A percentile compares a stretch with the other conserved stretches of the same genome.
Conservation (phyloP, 2,797 vertebrate genomes). For the Adrianichthys oophorus region DNA sequence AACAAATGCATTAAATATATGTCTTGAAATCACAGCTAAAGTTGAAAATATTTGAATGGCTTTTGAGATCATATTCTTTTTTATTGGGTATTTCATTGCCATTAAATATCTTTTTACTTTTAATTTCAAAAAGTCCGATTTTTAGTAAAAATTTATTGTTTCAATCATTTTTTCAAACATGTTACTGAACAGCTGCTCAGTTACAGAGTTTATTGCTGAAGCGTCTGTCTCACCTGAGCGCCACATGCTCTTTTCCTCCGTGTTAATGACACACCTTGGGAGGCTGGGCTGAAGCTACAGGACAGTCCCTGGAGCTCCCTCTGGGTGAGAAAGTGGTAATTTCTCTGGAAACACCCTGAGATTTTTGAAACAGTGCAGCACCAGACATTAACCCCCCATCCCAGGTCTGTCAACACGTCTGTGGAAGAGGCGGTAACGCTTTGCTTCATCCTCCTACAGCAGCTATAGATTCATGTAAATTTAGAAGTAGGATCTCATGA, state of each 20-base stretch:
- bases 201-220: conserved; percentile 24
- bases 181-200: conserved; percentile 11
- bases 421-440: conserved; percentile 15
- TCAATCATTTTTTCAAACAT: too few relatives aligned
- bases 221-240: conserved; percentile 9
- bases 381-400: conserved; percentile 23
- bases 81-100: too few relatives aligned
- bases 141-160: too few relatives aligned
- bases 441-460: conserved; percentile 6
- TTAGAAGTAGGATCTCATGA: not conserved
- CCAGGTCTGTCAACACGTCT: conserved; percentile 18
- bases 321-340: conserved; percentile 68
- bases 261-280: conserved; percentile 74
- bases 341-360: conserved; percentile 53
- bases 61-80: too few relatives aligned
- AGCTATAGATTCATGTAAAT: conserved; percentile 15
- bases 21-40: too few relatives aligned
- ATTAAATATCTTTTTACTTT: too few relatives aligned
- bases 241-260: conserved; percentile 19
- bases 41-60: too few relatives aligned
- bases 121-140: too few relatives aligned
- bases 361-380: conserved; percentile 25
- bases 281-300: conserved; percentile 35
- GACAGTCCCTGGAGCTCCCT: conserved; percentile 61
- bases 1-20: too few relatives aligned